Conservation (phyloP, 2,113 vertebrate species). For the Dascyllus trimaculatus region DNA sequence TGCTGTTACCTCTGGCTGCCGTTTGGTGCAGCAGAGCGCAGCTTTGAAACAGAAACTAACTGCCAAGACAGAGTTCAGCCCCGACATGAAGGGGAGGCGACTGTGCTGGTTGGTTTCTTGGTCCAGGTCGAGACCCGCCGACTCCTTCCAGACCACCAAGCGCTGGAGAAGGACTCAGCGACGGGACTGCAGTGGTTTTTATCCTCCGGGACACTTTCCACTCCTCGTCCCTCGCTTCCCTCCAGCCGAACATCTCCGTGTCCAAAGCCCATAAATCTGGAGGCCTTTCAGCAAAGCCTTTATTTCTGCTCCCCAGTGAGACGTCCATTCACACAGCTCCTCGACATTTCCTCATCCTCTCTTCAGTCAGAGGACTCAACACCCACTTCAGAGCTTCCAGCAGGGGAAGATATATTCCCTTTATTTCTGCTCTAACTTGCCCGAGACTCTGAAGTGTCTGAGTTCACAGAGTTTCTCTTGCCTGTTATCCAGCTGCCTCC, state of each 20-base stretch:
- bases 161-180: conserved; percentile 4
- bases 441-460: conserved; percentile 39
- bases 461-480: conserved; percentile 70
- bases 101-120: not conserved
- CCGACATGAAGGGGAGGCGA: conserved; percentile 19
- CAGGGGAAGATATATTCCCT: conserved; percentile 38
- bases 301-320: conserved; percentile 16
- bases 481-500: conserved; percentile 58
- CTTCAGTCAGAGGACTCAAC: conserved; percentile 58
- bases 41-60: conserved; percentile 3
- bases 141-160: conserved; percentile 43
- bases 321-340: conserved; percentile 24
- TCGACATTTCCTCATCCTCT: conserved; percentile 51
- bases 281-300: conserved; percentile 65
- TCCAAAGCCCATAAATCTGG: conserved; percentile 60
- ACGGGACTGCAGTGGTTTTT: conserved; percentile 17
- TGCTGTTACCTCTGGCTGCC: not conserved
- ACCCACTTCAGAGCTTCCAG: conserved; percentile 52
- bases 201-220: conserved; percentile 36
- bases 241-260: conserved; percentile 34
- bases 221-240: conserved; percentile 18
- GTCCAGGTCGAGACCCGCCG: conserved; percentile 28
- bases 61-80: conserved; percentile 17
- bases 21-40: conserved; percentile 6
- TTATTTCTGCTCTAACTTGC: conserved; percentile 44